Percentiles rank a stretch among this genome's conserved stretches.
Evolutionary conservation across 2,888 invertebrate genomes (phyloP).

Genomic region (Heliconius cydno): DNA sequence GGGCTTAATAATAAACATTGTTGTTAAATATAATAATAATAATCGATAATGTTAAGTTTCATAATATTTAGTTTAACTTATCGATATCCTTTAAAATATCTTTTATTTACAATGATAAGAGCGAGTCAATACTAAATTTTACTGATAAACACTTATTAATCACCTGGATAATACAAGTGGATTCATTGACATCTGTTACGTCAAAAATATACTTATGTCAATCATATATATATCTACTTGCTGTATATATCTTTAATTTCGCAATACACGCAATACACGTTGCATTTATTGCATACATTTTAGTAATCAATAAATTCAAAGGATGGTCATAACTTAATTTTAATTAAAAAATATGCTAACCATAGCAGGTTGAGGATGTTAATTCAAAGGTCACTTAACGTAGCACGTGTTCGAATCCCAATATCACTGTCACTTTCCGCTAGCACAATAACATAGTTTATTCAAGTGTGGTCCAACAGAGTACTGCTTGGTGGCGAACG

Average conservation of each 20-base stretch:
- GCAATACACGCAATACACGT: background rate
- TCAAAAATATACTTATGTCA: background rate
- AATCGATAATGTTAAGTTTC: background rate
- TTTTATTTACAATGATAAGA: conserved; percentile 10
- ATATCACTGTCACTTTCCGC: conserved; percentile 74
- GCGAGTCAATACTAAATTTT: background rate
- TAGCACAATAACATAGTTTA: conserved; percentile 58
- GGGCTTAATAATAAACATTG: background rate
- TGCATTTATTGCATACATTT: background rate
- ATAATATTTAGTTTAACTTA: conserved; percentile 10
- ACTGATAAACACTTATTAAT: background rate
- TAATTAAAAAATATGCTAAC: conserved; percentile 49
- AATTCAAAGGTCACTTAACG: conserved; percentile 55
- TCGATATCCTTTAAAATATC: conserved; percentile 18
- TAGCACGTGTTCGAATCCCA: conserved; percentile 60
- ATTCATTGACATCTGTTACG: background rate
- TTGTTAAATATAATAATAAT: conserved; percentile 3
- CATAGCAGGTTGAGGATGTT: conserved; percentile 50
- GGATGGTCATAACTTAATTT: background rate
- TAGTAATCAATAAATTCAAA: background rate
- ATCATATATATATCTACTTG: background rate
- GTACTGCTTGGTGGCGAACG: conserved; percentile 62
- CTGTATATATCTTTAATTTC: background rate
- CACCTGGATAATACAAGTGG: conserved; percentile 1
- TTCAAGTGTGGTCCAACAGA: conserved; percentile 60